Evolutionary conservation across 1,140 invertebrate species (phyloP).

Genomic region (Pantala flavescens): DNA sequence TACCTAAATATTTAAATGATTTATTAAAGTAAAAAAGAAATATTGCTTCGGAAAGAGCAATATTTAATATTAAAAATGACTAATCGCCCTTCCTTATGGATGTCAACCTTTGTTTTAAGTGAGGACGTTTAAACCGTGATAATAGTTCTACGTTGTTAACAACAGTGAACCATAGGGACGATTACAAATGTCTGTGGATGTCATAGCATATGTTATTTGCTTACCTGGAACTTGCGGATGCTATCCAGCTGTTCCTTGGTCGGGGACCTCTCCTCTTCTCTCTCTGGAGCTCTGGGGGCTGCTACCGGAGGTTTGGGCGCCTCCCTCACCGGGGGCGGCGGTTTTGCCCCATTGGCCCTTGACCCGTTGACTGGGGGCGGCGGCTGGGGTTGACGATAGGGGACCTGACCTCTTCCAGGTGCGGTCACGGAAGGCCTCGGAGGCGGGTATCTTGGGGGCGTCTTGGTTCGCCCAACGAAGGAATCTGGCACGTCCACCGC

Average conservation of each 20-base stretch:
- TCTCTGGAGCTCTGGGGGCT: slow-evolving; percentile 40
- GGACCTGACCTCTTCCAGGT: slow-evolving; percentile 21
- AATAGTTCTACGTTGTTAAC: too few relatives aligned
- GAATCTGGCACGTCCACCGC: slow-evolving; percentile 95
- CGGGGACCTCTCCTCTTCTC: slow-evolving; percentile 31
- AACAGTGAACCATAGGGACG: too few relatives aligned
- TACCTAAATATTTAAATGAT: too few relatives aligned
- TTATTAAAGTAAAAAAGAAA: too few relatives aligned
- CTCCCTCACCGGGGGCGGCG: slow-evolving; percentile 45
- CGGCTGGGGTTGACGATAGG: slow-evolving; percentile 35
- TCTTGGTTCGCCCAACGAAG: slow-evolving; percentile 85
- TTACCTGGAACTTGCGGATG: slow-evolving; percentile 82
- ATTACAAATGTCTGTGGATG: too few relatives aligned
- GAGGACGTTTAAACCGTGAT: too few relatives aligned
- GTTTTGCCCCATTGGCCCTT: slow-evolving; percentile 48
- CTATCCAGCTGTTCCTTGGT: slow-evolving; percentile 77
- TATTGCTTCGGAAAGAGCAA: too few relatives aligned
- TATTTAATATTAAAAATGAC: too few relatives aligned
- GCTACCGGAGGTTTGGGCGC: slow-evolving; percentile 38
- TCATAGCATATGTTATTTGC: slow-evolving; percentile 24
- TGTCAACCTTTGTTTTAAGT: too few relatives aligned
- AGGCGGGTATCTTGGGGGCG: slow-evolving; percentile 71
- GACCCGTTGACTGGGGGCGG: slow-evolving; percentile 50
- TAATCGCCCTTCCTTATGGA: too few relatives aligned
- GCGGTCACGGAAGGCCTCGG: slow-evolving; percentile 26